Evolutionary conservation across 2,888 invertebrate species (phyloP), one percentile per base, ranked within the genome.

Genomic region (Andrena camellia): DNA sequence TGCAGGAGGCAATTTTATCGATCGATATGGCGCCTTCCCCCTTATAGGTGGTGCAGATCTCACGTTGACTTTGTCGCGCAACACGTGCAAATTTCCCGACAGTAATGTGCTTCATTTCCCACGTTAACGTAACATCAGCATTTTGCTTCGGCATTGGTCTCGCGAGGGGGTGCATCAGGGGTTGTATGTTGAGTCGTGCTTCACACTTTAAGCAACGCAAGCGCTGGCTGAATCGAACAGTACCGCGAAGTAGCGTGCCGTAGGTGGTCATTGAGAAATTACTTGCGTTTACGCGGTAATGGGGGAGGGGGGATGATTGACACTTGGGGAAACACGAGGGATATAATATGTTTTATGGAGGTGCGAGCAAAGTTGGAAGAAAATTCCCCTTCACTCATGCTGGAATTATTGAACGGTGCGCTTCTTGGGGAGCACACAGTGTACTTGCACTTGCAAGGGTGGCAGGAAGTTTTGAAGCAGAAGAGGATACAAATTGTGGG

Each of bases 301-400:
- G 42, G 33, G 20, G 33, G 33, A 31, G 35, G 7, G 35, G 35
- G 23, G 20, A 50, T 59, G 71, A 71, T 62, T 71, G 48, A 48
- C 62, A 54, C 20, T 23, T 20, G 5, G 33, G 8, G n/a, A 10
- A 33, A 33, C 8, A 42, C 42, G 42, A 42, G 42, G 17, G 17
- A 13, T 42, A 42, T 42, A 42, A 42, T 42, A 42, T 42, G 17
- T 42, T 42, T 42, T 42, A 42, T 42, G 42, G 42, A 52, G 20
- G 52, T 52, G n/a, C 52, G 52, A 52, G 20, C 20, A 52, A 20
- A 52, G 8, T 20, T 52, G 2, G 20, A 3, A 20, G 20, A 52
- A 52, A 52, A 20, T 52, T 52, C 20, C 2, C 7, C 0, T n/a
- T 8, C 52, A 52, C 20, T 20, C 20, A 8, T 20, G 52, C 20